Evolutionary conservation across 2,888 invertebrate genomes (phyloP).

Genomic region (Trichopria drosophilae): DNA sequence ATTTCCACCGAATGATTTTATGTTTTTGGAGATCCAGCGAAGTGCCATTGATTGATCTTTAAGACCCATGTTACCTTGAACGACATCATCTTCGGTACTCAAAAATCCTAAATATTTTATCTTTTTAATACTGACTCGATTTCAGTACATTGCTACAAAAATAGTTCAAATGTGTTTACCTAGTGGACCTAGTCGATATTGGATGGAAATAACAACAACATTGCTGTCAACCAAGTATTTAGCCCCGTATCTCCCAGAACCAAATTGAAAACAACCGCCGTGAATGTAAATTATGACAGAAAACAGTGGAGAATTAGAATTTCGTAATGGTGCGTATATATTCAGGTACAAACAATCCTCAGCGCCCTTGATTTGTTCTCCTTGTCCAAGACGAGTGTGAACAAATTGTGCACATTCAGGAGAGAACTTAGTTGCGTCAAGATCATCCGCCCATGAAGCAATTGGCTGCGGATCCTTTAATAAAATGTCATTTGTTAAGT

Average conservation of each 20-base stretch:
- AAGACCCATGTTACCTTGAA: constrained; percentile 73
- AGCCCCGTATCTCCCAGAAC: constrained; percentile 58
- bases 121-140: no score
- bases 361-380: constrained; percentile 41
- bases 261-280: constrained; percentile 60
- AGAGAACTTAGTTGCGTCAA: constrained; percentile 44
- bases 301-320: constrained; percentile 20
- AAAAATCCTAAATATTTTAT: constrained; percentile 72
- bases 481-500: no score
- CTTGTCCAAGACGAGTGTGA: constrained; percentile 34
- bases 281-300: constrained; percentile 53
- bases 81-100: constrained; percentile 70
- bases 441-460: constrained; percentile 41
- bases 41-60: constrained; percentile 74
- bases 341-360: constrained; percentile 52
- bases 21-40: constrained; percentile 71
- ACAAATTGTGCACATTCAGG: constrained; percentile 45
- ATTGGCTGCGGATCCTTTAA: constrained; percentile 43
- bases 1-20: constrained; percentile 72
- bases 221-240: constrained; percentile 66
- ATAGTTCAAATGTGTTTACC: constrained; percentile 64
- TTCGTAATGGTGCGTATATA: constrained; percentile 43
- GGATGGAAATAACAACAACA: constrained; percentile 69
- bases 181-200: constrained; percentile 71
- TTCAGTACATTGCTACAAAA: no score